Evolutionary conservation across 2,888 invertebrate species (phyloP).

Genomic region (Chydorus sphaericus): DNA sequence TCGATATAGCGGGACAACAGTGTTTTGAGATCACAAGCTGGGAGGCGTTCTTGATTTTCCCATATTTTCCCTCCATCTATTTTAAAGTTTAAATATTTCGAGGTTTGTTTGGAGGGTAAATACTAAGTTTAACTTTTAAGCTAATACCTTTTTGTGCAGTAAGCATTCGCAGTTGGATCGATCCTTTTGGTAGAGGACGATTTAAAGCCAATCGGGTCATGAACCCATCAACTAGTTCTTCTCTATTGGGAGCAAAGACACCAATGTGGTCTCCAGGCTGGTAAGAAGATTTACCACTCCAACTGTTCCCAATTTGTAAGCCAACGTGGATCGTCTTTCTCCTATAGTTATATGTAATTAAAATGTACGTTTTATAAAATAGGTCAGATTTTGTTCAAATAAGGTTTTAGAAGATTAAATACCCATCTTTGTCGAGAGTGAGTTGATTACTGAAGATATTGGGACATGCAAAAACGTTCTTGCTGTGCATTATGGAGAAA

Average conservation of each 20-base stretch:
- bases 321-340: background rate
- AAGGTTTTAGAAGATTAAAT: too few relatives aligned
- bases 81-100: too few relatives aligned
- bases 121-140: too few relatives aligned
- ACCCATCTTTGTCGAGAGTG: too few relatives aligned
- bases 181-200: constrained; percentile 38
- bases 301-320: background rate
- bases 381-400: background rate
- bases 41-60: constrained; percentile 71
- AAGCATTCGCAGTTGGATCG: background rate
- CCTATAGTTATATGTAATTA: background rate
- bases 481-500: too few relatives aligned
- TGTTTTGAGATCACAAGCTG: constrained; percentile 54
- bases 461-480: too few relatives aligned
- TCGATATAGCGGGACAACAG: constrained; percentile 71
- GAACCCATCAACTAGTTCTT: constrained; percentile 61
- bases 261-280: constrained; percentile 88
- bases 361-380: background rate
- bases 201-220: constrained; percentile 48
- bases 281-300: constrained; percentile 42
- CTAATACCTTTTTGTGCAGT: too few relatives aligned
- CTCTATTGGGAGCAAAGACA: constrained; percentile 68
- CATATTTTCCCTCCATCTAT: constrained; percentile 52
- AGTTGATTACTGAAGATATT: too few relatives aligned
- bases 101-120: too few relatives aligned